These are phyloP conservation scores for Timema cristinae DNA, from an alignment of 2,888 invertebrate species.

Conservation along the genomic window DNA sequence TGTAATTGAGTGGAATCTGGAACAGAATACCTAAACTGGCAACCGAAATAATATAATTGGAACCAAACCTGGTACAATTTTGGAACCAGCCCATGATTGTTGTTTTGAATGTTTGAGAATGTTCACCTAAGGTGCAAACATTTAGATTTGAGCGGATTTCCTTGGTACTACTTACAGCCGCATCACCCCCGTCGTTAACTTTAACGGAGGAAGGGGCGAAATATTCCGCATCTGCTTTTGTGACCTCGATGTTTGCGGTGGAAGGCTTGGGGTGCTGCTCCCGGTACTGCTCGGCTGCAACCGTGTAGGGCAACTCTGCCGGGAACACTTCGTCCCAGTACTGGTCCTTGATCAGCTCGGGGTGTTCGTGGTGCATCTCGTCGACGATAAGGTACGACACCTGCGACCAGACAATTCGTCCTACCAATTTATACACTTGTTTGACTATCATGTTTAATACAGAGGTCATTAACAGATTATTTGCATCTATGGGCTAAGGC, in stretches of 20 bases:
- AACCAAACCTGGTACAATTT: too few relatives aligned
- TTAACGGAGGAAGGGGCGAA: constrained; percentile 54
- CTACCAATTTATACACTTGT: not conserved
- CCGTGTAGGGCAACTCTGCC: constrained; percentile 79
- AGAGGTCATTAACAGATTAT: too few relatives aligned
- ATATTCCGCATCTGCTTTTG: constrained; percentile 58
- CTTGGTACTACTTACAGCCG: too few relatives aligned
- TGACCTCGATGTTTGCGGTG: constrained; percentile 77
- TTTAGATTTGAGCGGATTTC: too few relatives aligned
- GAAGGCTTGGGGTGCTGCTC: constrained; percentile 86
- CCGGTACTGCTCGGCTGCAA: constrained; percentile 74
- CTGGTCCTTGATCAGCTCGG: constrained; percentile 80
- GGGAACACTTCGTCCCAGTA: constrained; percentile 92
- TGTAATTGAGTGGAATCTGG: too few relatives aligned
- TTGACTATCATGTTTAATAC: not conserved
- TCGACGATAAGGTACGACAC: constrained; percentile 90
- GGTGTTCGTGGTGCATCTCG: constrained; percentile 92
- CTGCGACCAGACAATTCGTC: constrained; percentile 44
- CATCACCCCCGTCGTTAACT: constrained; percentile 56
- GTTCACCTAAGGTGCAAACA: too few relatives aligned
- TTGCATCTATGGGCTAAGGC: too few relatives aligned
- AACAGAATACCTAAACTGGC: too few relatives aligned
- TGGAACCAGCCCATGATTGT: too few relatives aligned
- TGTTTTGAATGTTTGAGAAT: too few relatives aligned
- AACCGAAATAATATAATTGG: too few relatives aligned